Base-by-base conservation (phyloP, 2,888 invertebrate species). In the Acleris emargana region DNA sequence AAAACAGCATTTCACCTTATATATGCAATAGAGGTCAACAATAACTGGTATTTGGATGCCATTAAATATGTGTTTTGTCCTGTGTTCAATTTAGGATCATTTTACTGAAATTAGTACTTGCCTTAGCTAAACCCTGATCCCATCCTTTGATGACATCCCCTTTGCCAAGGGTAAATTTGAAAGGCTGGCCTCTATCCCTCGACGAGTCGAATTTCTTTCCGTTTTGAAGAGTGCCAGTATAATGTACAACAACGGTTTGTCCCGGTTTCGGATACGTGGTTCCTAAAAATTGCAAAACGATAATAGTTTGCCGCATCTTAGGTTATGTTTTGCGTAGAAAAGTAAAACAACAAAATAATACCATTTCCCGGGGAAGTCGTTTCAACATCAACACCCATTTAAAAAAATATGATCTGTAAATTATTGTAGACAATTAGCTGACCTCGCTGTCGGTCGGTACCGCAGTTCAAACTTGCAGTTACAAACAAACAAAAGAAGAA, bases 81-180 rank as follows among this genome's bases (percentile, higher is more conserved):
- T 32, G 32, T 38, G 2, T 38, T 3, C 2, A 11, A 38, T 11
- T 38, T 38, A 38, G 3, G 9, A 38, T 3, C 13, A 38, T 38
- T 38, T 38, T 38, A 13, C 38, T 38, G 13, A 38, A 38, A 11
- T 38, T 3, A 38, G 38, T 47, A 58, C 71, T 84, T 87, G 96
- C 96, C 93, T 96, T 96, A 68, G 97, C 96, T 69, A 99, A 96
- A 69, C 99, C 99, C 87, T 98, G 96, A 84, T 99, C 99, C 99
- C 99, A 99, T 28, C 98, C 99, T 87, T 96, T 97, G 80, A 99
- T 99, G n/a, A 99, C 99, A 88, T 99, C 98, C 32, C 99, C 98
- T 83, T 95, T 95, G 57, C 99, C 99, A 76, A 99, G 95, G 72
- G 95, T 96, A 89, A 99, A 99, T 86, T 97, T 96, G 90, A 99